These are phyloP conservation scores for Enteromius mattozi DNA, from an alignment of 2,797 vertebrate genomes.

Conservation along the genomic window DNA sequence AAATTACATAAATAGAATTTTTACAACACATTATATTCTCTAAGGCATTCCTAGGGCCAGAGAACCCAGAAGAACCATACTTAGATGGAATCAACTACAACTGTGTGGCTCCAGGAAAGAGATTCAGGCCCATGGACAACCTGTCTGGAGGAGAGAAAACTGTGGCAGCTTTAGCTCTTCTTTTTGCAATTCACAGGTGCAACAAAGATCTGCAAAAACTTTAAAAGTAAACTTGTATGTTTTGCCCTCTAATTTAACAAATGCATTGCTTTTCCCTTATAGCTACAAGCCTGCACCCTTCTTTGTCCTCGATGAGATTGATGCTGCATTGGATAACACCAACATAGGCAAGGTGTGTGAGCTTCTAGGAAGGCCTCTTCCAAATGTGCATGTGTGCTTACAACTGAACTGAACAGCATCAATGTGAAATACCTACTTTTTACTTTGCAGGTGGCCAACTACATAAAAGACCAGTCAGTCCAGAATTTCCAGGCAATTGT, in stretches of 20 bases:
- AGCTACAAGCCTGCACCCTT: constrained; percentile 95
- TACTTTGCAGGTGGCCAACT: constrained; percentile 85
- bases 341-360: constrained; percentile 91
- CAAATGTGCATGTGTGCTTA: neutral
- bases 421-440: constrained; percentile 19
- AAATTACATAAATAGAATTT: neutral
- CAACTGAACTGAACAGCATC: neutral
- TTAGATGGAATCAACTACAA: constrained; percentile 96
- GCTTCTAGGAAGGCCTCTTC: neutral
- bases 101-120: constrained; percentile 93
- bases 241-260: neutral
- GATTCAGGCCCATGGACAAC: constrained; percentile 96
- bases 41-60: constrained; percentile 92
- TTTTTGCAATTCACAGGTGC: constrained; percentile 94
- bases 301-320: constrained; percentile 93
- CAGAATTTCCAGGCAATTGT: constrained; percentile 92
- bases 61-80: constrained; percentile 93
- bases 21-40: neutral
- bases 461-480: constrained; percentile 93
- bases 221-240: neutral
- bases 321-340: constrained; percentile 93
- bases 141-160: constrained; percentile 94
- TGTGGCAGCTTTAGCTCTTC: constrained; percentile 89
- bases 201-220: neutral
- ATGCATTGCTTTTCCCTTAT: neutral